Base-by-base conservation (phyloP, 2,888 invertebrate genomes). In the Venusia cambrica region DNA sequence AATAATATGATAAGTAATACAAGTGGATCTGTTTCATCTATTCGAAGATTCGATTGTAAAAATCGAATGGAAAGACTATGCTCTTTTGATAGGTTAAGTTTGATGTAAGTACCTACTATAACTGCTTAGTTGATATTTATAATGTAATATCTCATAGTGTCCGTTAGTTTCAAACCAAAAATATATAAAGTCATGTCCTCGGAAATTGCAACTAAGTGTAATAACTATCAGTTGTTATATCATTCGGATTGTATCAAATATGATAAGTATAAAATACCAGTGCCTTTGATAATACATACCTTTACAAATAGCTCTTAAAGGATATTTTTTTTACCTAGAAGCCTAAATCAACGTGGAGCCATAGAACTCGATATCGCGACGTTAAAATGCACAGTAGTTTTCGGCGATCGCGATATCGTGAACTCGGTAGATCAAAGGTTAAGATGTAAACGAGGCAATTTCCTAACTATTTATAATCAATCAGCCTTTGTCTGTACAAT, bases 281-380 rank as follows among this genome's bases (percentile, higher is more conserved):
- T 85, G 87, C 87, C 87, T 87, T 87, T 66, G 66, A 78, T 76
- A 74, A 83, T 76, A 83, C 84, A 85, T 84, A 87, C 77, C 68
- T 76, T 56, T 74, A 69, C 57, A 72, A 76, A 75, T 76, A 77
- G 64, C 65, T 72, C 61, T 73, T 72, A 72, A 76, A 49, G 70
- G 61, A 83, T 87, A 84, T 85, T 85, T 85, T 85, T 84, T 72
- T 85, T n/a, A n/a, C n/a, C n/a, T n/a, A n/a, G n/a, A n/a, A n/a
- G n/a, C n/a, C n/a, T n/a, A n/a, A n/a, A n/a, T n/a, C n/a, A n/a
- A n/a, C n/a, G n/a, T n/a, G n/a, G n/a, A n/a, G n/a, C n/a, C n/a
- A n/a, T n/a, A n/a, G n/a, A n/a, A n/a, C n/a, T n/a, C n/a, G n/a
- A n/a, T n/a, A n/a, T n/a, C n/a, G n/a, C n/a, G n/a, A n/a, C n/a